Evolutionary conservation across 2,113 vertebrate species (phyloP).

Genomic region (Xiphophorus couchianus): DNA sequence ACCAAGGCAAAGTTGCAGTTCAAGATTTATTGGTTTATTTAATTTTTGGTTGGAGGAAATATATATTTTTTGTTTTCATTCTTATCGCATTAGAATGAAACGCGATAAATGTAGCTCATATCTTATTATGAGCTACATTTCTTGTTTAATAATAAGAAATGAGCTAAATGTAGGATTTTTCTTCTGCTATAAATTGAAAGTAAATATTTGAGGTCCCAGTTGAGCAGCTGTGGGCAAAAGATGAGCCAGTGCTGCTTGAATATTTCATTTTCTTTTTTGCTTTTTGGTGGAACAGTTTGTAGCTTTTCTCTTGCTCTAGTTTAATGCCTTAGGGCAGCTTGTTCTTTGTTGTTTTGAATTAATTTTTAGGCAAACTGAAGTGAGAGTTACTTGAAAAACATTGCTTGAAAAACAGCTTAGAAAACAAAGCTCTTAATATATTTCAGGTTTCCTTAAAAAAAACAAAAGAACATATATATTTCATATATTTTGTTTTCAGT

Average conservation of each 20-base stretch:
- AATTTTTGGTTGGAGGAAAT: neutral
- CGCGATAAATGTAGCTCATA: too few species aligned
- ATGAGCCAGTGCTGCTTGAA: neutral
- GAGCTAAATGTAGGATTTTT: neutral
- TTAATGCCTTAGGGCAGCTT: slow-evolving; percentile 12
- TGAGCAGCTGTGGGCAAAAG: neutral
- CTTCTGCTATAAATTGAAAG: fast-evolving
- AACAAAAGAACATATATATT: neutral
- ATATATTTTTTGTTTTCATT: neutral
- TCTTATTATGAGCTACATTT: too few species aligned
- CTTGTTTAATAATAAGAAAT: neutral
- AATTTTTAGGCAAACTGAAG: slow-evolving; percentile 7
- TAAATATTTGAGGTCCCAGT: fast-evolving
- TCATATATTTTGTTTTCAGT: too few species aligned
- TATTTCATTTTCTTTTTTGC: neutral
- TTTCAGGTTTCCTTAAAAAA: neutral
- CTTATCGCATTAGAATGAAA: neutral
- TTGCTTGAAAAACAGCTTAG: neutral
- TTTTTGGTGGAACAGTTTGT: slow-evolving; percentile 14
- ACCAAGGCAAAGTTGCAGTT: neutral
- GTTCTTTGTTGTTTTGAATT: slow-evolving; percentile 18
- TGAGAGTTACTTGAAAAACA: neutral
- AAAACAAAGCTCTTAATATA: slow-evolving; percentile 3
- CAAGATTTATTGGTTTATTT: neutral
- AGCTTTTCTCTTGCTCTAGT: slow-evolving; percentile 1